These are phyloP conservation scores for Xenopus laevis DNA, from an alignment of 2,113 vertebrate genomes.

Conservation along the genomic window DNA sequence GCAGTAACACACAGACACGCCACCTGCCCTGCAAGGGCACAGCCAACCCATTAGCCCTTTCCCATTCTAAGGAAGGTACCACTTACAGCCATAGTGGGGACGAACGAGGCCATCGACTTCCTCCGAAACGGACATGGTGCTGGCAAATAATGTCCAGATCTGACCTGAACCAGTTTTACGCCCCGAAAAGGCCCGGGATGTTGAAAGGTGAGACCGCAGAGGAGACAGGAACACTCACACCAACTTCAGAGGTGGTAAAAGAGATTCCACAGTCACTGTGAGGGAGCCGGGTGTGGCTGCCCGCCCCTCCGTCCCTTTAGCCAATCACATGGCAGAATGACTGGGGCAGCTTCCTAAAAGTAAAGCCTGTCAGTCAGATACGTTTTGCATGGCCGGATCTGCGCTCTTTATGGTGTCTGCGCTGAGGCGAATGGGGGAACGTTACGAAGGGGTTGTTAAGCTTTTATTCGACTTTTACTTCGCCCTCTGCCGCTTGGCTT, in stretches of 20 bases:
- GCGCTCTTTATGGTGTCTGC: too few species aligned
- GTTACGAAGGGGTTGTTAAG: too few species aligned
- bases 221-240: neutral
- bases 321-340: neutral
- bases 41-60: too few species aligned
- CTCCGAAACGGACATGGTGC: constrained; percentile 64
- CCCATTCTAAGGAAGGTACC: neutral
- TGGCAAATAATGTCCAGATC: constrained; percentile 9
- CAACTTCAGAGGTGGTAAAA: constrained; percentile 27
- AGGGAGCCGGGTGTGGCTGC: constrained; percentile 22
- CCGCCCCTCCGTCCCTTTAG: neutral
- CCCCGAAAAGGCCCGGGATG: neutral
- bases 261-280: constrained; percentile 19
- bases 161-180: constrained; percentile 1
- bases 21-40: too few species aligned
- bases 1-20: too few species aligned
- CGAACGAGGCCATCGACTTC: constrained; percentile 58
- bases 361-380: too few species aligned
- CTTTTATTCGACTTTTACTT: too few species aligned
- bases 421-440: too few species aligned
- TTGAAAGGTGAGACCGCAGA: too few species aligned
- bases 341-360: too few species aligned
- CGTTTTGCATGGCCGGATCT: too few species aligned
- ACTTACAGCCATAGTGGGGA: constrained; percentile 64
- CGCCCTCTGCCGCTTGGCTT: too few species aligned